Evolutionary conservation across 2,888 invertebrate genomes (phyloP).

Genomic region (Dryococelus australis): DNA sequence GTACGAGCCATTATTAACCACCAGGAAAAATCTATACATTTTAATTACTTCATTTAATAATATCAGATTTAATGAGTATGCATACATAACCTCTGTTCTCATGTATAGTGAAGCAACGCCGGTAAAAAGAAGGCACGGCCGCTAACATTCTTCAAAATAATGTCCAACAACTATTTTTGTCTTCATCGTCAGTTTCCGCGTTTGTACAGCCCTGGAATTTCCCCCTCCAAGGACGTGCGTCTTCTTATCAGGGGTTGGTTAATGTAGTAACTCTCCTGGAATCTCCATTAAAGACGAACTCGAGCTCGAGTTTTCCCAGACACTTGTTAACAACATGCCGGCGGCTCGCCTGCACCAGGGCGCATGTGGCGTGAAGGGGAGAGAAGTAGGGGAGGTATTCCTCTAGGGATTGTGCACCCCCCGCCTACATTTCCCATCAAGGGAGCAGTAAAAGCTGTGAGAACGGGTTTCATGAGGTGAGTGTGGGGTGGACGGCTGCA

Average conservation of each 20-base stretch:
- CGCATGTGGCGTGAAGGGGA: not conserved
- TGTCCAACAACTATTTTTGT: too few relatives aligned
- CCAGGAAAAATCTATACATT: too few relatives aligned
- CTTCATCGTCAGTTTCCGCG: too few relatives aligned
- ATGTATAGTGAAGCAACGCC: too few relatives aligned
- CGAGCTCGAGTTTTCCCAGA: not conserved
- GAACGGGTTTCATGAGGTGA: not conserved
- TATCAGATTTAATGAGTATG: too few relatives aligned
- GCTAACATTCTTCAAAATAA: too few relatives aligned
- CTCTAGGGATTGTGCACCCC: not conserved
- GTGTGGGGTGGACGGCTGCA: not conserved
- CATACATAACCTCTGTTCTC: too few relatives aligned
- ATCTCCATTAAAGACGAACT: constrained; percentile 11
- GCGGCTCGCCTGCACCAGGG: not conserved
- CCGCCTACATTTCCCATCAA: not conserved
- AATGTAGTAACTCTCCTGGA: not conserved
- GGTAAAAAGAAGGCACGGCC: too few relatives aligned
- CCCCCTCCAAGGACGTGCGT: not conserved
- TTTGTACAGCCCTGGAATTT: not conserved
- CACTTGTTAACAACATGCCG: not conserved
- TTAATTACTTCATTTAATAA: too few relatives aligned
- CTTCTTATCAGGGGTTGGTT: not conserved
- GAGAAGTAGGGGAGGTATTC: not conserved
- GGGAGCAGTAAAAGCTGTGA: not conserved
- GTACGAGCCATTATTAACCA: too few relatives aligned